phyloP scores from a whole-genome alignment of 2,113 vertebrate species.

The Upupa epops region DNA sequence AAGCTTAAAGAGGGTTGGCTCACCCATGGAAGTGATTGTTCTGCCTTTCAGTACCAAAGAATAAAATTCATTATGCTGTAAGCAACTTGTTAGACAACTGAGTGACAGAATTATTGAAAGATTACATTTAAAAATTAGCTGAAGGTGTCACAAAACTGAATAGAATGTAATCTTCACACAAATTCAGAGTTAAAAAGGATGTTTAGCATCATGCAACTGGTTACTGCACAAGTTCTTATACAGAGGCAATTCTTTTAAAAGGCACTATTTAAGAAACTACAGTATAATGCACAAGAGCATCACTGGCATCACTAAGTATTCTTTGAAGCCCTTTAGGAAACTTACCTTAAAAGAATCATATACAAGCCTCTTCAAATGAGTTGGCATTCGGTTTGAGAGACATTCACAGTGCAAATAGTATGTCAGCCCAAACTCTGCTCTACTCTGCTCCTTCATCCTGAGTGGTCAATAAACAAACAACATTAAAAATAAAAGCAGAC shows the following conservation, averaged over 20 bases:
- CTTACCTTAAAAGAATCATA: background rate
- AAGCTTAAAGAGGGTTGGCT: background rate
- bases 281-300: background rate
- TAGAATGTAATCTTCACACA: background rate
- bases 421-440: background rate
- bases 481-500: background rate
- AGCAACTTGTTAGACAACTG: constrained; percentile 42
- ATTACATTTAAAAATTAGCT: constrained; percentile 38
- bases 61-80: constrained; percentile 1
- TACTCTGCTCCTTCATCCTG: background rate
- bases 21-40: background rate
- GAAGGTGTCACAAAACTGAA: constrained; percentile 14
- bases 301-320: background rate
- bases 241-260: background rate
- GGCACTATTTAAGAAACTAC: background rate
- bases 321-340: background rate
- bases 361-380: background rate
- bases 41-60: constrained; percentile 19
- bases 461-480: background rate
- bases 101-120: constrained; percentile 30
- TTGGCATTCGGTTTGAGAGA: background rate
- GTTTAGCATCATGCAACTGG: background rate
- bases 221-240: background rate
- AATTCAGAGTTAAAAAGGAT: background rate
- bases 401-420: background rate